phyloP scores from a whole-genome alignment of 2,113 vertebrate species.

The Mola mola region DNA sequence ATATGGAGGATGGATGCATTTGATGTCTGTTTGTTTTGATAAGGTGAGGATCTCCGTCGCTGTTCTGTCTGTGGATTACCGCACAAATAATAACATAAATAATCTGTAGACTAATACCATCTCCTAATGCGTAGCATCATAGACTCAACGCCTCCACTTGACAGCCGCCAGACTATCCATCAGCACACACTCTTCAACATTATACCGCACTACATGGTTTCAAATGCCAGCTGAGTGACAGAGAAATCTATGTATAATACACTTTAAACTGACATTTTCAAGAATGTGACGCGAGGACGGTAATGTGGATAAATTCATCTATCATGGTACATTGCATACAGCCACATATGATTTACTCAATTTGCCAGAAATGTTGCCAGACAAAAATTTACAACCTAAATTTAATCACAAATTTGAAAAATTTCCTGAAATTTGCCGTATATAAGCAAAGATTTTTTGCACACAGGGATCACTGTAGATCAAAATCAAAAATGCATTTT shows the following conservation, averaged over 20 bases:
- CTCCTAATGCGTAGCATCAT: constrained; percentile 64
- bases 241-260: constrained; percentile 33
- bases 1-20: constrained; percentile 14
- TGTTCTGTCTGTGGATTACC: constrained; percentile 60
- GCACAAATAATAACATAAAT: constrained; percentile 58
- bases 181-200: constrained; percentile 16
- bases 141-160: constrained; percentile 47
- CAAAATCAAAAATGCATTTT: too few relatives aligned
- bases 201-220: constrained; percentile 27
- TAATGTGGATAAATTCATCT: constrained; percentile 18
- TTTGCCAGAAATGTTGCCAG: not conserved
- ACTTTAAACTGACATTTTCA: constrained; percentile 31
- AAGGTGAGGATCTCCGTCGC: constrained; percentile 35
- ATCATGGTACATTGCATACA: constrained; percentile 12
- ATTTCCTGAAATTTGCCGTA: too few relatives aligned
- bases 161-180: constrained; percentile 52
- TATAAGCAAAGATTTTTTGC: too few relatives aligned
- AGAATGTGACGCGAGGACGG: constrained; percentile 20
- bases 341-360: not conserved
- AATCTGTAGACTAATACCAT: constrained; percentile 69
- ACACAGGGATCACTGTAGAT: too few relatives aligned
- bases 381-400: too few relatives aligned
- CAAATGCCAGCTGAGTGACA: constrained; percentile 44
- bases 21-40: constrained; percentile 44
- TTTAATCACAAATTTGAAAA: too few relatives aligned